Base-by-base conservation (phyloP, 2,888 invertebrate genomes). In the Aspidiotus destructor region DNA sequence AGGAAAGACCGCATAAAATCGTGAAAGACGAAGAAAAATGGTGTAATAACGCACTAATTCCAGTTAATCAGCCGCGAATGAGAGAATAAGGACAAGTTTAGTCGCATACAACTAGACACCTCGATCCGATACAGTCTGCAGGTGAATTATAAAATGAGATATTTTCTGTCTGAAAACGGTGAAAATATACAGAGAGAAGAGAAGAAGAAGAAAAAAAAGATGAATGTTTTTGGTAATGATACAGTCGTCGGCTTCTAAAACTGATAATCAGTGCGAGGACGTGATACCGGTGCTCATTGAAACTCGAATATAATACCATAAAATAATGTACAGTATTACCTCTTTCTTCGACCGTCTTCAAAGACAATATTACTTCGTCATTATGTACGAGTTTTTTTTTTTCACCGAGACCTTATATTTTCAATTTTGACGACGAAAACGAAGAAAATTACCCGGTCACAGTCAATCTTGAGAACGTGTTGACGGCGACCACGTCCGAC, bases 1-100 rank as follows among this genome's bases (percentile, higher is more conserved):
- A 28, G 58, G 55, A 58, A 65, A 65, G 65, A 65, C 65, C 65
- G 58, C 65, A 65, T 58, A 65, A 65, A 65, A 57, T 65, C 65
- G 65, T 65, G 65, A 48, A 65, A 65, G 65, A 65, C 58, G 58
- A 57, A 57, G 65, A 65, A 65, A 65, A 55, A 28, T 28, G 28
- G 41, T 42, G 65, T 65, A 65, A 65, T 65, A 65, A 65, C 42
- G 58, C 58, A 42, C 58, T 65, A 65, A 65, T 65, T 65, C 58
- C 28, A 65, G 65, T 65, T 65, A 60, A 65, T 65, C 58, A 65
- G 65, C 28, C 28, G 28, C 28, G 28, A 28, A 28, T 28, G 28
- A 28, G 28, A 28, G 28, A 57, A 42, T 65, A 65, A 65, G 58
- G 65, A 65, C 65, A 65, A 65, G 57, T 58, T 65, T 40, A 42